These are phyloP conservation scores for Heteronetta atricapilla DNA, from an alignment of 2,113 vertebrate species.

Conservation along the genomic window DNA sequence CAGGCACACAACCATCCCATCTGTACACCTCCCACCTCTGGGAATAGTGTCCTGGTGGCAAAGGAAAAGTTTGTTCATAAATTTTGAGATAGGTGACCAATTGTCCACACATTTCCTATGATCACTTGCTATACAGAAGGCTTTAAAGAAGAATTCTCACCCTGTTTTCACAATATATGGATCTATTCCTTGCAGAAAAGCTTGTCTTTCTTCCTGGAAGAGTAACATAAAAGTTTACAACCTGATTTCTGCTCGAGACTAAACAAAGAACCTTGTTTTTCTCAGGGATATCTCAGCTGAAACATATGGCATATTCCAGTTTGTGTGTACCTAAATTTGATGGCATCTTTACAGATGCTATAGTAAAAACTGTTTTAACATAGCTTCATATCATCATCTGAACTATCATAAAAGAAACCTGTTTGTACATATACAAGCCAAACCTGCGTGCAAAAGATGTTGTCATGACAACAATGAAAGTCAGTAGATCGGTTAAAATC, in stretches of 20 bases:
- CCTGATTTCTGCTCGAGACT: not conserved
- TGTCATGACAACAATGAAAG: slow-evolving; percentile 58
- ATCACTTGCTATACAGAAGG: not conserved
- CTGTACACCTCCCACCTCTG: not conserved
- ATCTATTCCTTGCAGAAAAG: not conserved
- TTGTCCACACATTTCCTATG: not conserved
- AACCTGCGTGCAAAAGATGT: slow-evolving; percentile 6
- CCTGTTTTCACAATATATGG: not conserved
- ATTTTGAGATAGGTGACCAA: not conserved
- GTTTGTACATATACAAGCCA: not conserved
- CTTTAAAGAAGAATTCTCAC: not conserved
- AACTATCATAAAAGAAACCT: not conserved
- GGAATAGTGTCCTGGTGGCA: not conserved
- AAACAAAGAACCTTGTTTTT: not conserved
- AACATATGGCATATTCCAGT: not conserved
- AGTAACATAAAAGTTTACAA: not conserved
- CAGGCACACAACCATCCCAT: not conserved
- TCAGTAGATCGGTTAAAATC: slow-evolving; percentile 13
- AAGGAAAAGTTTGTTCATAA: not conserved
- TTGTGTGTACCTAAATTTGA: not conserved
- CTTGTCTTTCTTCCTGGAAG: not conserved
- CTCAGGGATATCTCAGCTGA: not conserved
- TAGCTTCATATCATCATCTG: not conserved
- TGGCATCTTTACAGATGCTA: not conserved
- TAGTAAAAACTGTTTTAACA: not conserved